Base-by-base conservation (phyloP, 1,140 invertebrate species). In the Drosophila pruinosa region DNA sequence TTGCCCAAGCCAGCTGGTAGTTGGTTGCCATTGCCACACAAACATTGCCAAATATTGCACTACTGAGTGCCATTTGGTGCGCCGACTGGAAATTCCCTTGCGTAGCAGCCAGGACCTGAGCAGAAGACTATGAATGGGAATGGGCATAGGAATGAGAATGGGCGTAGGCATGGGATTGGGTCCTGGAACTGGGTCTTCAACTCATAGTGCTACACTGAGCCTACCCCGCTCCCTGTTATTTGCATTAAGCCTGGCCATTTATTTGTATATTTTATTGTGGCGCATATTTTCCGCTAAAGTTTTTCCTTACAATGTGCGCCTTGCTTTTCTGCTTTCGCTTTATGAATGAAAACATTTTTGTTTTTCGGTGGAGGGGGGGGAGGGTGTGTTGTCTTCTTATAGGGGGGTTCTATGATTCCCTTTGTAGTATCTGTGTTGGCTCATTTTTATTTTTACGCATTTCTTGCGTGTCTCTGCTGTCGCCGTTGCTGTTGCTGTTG, bases 381-480 rank as follows among this genome's bases (percentile, higher is more conserved):
- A 15, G 53, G 38, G 58, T n/a, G 34, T 24, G 45, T 50, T 53
- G 50, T 26, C 12, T 3, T 14, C 17, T n/a, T 14, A 19, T 3
- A 19, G 17, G 54, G 39, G 15, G 54, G 15, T 26, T 47, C 26
- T 31, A 80, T 76, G 67, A 59, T 72, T 80, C 80, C 67, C 78
- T 72, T 68, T 76, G 77, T 80, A 57, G 64, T 57, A 62, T 63
- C 36, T 65, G 14, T 67, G 65, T 59, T 58, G 80, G 36, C 81
- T 86, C 81, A 75, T 75, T 88, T 83, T 86, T 86, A 86, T 86
- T 86, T 86, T 86, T 86, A 86, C 81, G 81, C 82, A 86, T 86
- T 86, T 86, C 82, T 88, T 88, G 81, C 81, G 81, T 86, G 81
- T 78, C 69, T 47, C 12, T 47, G 47, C 43, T 81, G 28, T 19